Evolutionary conservation across 2,113 vertebrate genomes (phyloP).

Genomic region (Microcebus ravelobensis): DNA sequence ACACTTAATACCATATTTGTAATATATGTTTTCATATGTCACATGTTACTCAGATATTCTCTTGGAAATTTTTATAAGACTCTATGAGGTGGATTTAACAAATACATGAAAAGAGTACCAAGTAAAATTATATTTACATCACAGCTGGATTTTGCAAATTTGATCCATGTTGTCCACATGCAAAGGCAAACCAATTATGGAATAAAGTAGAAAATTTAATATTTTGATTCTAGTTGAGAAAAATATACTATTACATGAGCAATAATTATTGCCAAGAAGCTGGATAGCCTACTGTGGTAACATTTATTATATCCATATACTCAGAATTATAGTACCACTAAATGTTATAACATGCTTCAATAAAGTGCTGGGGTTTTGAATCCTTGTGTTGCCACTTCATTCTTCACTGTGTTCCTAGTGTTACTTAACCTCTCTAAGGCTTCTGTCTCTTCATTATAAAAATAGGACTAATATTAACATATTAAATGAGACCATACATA

Average conservation of each 20-base stretch:
- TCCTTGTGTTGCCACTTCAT: not conserved
- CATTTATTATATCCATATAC: not conserved
- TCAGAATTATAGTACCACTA: not conserved
- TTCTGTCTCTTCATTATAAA: not conserved
- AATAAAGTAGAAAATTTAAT: constrained; percentile 19
- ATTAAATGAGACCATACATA: constrained; percentile 3
- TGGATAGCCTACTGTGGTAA: not conserved
- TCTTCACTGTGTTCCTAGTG: not conserved
- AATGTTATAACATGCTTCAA: not conserved
- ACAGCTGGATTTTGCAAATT: not conserved
- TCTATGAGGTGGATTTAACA: not conserved
- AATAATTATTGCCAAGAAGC: not conserved
- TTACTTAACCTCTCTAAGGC: not conserved
- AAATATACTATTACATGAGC: not conserved
- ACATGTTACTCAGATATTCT: not conserved
- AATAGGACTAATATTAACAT: not conserved
- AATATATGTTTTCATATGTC: not conserved
- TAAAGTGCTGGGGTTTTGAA: not conserved
- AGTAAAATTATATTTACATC: not conserved
- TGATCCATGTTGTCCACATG: not conserved
- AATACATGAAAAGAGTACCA: not conserved
- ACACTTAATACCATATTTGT: not conserved
- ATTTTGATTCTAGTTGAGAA: not conserved
- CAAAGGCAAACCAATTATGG: not conserved
- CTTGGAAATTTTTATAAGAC: not conserved